Conservation (phyloP, 2,888 invertebrate species). For the Clunio marinus region DNA sequence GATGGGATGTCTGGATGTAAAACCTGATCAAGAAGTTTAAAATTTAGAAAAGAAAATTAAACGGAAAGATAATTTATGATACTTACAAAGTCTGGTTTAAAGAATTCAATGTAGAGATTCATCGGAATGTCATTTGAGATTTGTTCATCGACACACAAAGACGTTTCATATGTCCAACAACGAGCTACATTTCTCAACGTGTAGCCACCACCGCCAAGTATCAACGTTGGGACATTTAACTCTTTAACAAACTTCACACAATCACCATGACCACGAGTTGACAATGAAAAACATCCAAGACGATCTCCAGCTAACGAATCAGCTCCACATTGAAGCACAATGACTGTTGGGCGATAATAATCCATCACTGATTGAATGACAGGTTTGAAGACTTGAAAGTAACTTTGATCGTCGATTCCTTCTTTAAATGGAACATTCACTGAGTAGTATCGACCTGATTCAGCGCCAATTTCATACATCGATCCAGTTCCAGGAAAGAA, state of each 20-base stretch:
- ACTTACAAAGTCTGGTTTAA: conserved; percentile 84
- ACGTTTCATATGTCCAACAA: conserved; percentile 99
- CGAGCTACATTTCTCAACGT: conserved; percentile 94
- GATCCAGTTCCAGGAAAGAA: conserved; percentile 99
- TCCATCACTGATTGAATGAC: conserved; percentile 92
- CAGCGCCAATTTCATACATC: conserved; percentile 97
- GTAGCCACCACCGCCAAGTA: conserved; percentile 73
- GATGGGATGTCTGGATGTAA: conserved; percentile 89
- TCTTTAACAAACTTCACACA: conserved; percentile 95
- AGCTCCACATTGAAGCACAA: conserved; percentile 97
- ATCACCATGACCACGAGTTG: conserved; percentile 93
- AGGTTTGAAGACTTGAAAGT: conserved; percentile 89
- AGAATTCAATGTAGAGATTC: conserved; percentile 94
- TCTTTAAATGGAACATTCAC: conserved; percentile 97
- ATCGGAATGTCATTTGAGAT: conserved; percentile 94
- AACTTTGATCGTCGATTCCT: conserved; percentile 92
- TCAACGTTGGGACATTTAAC: conserved; percentile 84
- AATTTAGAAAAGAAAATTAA: not conserved
- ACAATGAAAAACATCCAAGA: conserved; percentile 93
- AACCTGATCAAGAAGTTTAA: not conserved
- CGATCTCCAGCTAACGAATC: conserved; percentile 94
- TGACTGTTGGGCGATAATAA: conserved; percentile 92
- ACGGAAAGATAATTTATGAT: not conserved
- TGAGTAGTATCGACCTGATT: conserved; percentile 92
- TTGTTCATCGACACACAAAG: conserved; percentile 84